Evolutionary conservation across 2,888 invertebrate genomes (phyloP).

Genomic region (Microchrysa polita): DNA sequence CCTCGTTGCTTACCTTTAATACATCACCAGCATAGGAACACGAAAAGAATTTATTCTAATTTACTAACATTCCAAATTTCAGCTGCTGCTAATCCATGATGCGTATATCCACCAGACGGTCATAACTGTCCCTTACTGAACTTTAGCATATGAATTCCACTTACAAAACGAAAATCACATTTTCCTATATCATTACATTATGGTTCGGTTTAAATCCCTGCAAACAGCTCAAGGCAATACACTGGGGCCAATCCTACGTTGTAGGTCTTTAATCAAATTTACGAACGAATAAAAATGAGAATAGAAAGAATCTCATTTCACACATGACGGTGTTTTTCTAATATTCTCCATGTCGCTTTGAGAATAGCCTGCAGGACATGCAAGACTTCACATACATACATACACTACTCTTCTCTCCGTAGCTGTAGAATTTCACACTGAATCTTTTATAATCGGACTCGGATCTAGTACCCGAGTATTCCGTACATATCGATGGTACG

Average conservation of each 20-base stretch:
- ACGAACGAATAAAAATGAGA: neutral
- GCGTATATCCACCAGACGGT: no score
- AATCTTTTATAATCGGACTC: neutral
- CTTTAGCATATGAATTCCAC: no score
- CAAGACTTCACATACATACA: neutral
- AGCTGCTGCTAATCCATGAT: no score
- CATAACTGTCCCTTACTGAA: no score
- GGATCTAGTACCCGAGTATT: neutral
- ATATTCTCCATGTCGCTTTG: neutral
- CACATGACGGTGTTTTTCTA: neutral
- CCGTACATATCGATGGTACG: no score
- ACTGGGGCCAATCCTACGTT: neutral
- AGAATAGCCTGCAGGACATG: neutral
- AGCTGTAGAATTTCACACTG: neutral
- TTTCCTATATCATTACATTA: no score
- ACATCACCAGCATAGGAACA: no score
- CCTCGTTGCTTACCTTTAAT: no score
- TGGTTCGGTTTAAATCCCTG: no score
- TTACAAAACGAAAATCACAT: no score
- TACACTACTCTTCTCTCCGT: neutral
- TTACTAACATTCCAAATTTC: no score
- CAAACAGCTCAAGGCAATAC: neutral
- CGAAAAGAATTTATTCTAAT: no score
- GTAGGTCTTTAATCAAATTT: conserved; percentile 3
- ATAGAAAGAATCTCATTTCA: neutral